Percentiles rank a stretch among this genome's conserved stretches.
phyloP scores from a whole-genome alignment of 2,888 invertebrate species.

The Atrina japonica region DNA sequence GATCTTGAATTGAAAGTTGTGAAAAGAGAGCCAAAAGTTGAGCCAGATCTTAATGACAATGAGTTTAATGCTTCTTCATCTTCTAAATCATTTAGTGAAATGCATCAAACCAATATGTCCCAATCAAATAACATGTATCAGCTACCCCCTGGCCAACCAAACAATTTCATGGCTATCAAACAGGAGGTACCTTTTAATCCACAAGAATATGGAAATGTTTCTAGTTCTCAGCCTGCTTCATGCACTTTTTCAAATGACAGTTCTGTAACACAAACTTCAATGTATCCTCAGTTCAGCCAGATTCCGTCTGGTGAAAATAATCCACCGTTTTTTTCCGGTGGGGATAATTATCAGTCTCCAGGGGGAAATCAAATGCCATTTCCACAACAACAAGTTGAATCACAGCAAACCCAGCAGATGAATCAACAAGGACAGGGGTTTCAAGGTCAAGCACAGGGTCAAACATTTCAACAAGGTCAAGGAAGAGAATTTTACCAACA shows the following conservation, averaged over 20 bases:
- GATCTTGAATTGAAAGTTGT: conserved; percentile 72
- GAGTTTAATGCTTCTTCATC: background rate
- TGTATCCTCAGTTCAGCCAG: background rate
- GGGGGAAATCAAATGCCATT: conserved; percentile 7
- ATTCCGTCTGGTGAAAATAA: conserved; percentile 4
- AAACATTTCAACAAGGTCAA: background rate
- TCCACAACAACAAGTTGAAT: conserved; percentile 28
- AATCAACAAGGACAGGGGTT: background rate
- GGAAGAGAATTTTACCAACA: background rate
- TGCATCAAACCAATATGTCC: conserved; percentile 1
- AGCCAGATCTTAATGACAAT: conserved; percentile 32
- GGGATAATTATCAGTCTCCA: conserved; percentile 20
- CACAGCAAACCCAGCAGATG: conserved; percentile 6
- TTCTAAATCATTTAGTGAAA: conserved; percentile 1
- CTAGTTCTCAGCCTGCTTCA: background rate
- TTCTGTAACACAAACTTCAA: background rate
- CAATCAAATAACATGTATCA: background rate
- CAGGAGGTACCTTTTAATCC: conserved; percentile 44
- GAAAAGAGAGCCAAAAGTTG: conserved; percentile 58
- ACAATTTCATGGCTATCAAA: conserved; percentile 40
- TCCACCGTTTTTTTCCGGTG: conserved; percentile 4
- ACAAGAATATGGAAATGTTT: conserved; percentile 42
- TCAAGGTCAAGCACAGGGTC: conserved; percentile 14
- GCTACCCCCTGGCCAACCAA: conserved; percentile 1
- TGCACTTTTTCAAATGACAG: background rate